Conservation (phyloP, 2,888 invertebrate species). For the Drosophila incognita region DNA sequence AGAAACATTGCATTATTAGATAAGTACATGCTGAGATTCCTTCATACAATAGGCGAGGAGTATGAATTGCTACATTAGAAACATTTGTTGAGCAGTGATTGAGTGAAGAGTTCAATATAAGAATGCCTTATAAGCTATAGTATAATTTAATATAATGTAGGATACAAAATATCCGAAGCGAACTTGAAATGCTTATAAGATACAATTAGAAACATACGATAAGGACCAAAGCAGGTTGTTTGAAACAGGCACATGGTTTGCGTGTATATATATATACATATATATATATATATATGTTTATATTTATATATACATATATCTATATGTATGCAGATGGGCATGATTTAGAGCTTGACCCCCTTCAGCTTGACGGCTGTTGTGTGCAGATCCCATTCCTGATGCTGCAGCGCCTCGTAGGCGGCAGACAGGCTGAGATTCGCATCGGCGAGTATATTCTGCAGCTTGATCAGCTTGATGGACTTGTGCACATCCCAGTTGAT, state of each 20-base stretch:
- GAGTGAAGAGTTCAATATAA: conserved; percentile 38
- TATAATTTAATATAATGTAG: conserved; percentile 24
- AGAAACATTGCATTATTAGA: conserved; percentile 54
- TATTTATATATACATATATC: background rate
- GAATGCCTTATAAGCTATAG: conserved; percentile 27
- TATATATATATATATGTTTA: background rate
- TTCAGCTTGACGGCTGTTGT: conserved; percentile 82
- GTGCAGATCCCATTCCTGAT: conserved; percentile 85
- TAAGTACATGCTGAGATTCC: conserved; percentile 78
- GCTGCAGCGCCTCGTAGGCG: conserved; percentile 82
- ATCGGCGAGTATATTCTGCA: conserved; percentile 83
- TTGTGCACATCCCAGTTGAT: conserved; percentile 95
- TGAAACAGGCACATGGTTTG: conserved; percentile 48
- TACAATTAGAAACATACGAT: conserved; percentile 33
- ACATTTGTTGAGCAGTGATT: conserved; percentile 69
- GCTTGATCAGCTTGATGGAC: conserved; percentile 90
- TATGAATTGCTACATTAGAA: conserved; percentile 54
- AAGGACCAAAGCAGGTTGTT: conserved; percentile 40
- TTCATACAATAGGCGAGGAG: conserved; percentile 49
- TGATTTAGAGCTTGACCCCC: conserved; percentile 63
- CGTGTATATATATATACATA: conserved; percentile 14
- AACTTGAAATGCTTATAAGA: conserved; percentile 43
- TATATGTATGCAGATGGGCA: background rate
- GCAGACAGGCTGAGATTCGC: conserved; percentile 78
- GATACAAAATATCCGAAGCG: conserved; percentile 33